Base-by-base conservation (phyloP, 2,888 invertebrate species). In the Beris chalybata region DNA sequence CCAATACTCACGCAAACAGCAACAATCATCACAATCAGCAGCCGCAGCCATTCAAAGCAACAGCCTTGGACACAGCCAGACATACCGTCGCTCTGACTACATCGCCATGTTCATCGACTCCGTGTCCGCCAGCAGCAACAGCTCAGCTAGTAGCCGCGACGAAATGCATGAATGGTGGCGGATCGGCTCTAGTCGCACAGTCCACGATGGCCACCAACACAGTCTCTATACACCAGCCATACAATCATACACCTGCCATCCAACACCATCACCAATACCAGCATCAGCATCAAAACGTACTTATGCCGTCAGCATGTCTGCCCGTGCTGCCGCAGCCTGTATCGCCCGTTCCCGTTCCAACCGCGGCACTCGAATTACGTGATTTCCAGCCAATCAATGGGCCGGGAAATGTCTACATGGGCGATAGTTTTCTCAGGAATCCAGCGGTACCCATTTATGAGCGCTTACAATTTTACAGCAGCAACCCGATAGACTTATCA, bases 401-500 rank as follows among this genome's bases (percentile, higher is more conserved):
- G 12, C 57, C 68, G 67, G 73, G 71, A 70, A 72, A 71, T 72
- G 69, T 70, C 68, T 73, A 72, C 71, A 70, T 71, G 67, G 70
- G 70, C 66, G 72, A 73, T 71, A 22, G 22, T 22, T 22, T 22
- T 22, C 70, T 71, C 67, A 70, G 72, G 70, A 70, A 71, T 68
- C 45, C 55, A 38, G 70, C 66, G 64, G 71, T 68, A 65, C 71
- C 66, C 67, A 67, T 66, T 63, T 72, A 70, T 61, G 71, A 71
- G 67, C 68, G 67, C 47, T 67, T 68, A 63, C 68, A 69, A 53
- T 68, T 68, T 32, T 70, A 48, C 12, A 29, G 44, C 3, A 53
- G 32, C 15, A 45, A 73, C 32, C 79, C 79, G 68, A 79, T 79
- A 72, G 79, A 79, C 71, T 70, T 79, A 30, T 79, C 79, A 13